A percentile compares a stretch with the other conserved stretches of the same genome.
phyloP scores from a whole-genome alignment of 2,113 vertebrate species.

The Mugil cephalus region DNA sequence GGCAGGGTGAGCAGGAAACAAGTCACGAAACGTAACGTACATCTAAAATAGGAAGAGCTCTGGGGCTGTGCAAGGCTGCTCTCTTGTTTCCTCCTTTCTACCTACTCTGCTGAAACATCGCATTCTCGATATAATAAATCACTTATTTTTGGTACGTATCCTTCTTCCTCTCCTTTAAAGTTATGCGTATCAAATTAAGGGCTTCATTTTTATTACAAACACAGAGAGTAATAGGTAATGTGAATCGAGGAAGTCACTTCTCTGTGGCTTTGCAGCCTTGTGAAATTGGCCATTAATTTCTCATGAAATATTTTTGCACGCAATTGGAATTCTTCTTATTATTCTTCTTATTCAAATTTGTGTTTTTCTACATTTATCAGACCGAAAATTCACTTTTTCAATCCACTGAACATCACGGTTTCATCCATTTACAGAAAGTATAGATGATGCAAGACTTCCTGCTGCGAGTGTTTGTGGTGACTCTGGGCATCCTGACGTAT shows the following conservation, averaged over 20 bases:
- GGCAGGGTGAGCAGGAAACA: slow-evolving; percentile 76
- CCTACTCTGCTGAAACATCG: neutral
- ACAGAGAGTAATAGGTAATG: slow-evolving; percentile 11
- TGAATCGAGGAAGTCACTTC: slow-evolving; percentile 50
- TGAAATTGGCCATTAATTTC: neutral
- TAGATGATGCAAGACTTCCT: slow-evolving; percentile 76
- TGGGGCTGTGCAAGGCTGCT: slow-evolving; percentile 35
- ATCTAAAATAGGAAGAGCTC: slow-evolving; percentile 73
- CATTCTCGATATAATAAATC: slow-evolving; percentile 2
- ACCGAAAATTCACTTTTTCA: neutral
- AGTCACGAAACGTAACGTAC: slow-evolving; percentile 60
- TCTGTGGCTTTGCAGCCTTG: slow-evolving; percentile 16
- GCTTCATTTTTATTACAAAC: neutral
- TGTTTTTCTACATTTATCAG: neutral
- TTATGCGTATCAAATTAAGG: neutral
- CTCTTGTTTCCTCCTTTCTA: slow-evolving; percentile 49
- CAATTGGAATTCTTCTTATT: fast-evolving
- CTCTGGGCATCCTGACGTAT: slow-evolving; percentile 65
- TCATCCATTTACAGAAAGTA: slow-evolving; percentile 33
- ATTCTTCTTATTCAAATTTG: neutral
- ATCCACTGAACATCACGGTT: neutral
- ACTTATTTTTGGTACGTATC: slow-evolving; percentile 36
- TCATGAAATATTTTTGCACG: neutral
- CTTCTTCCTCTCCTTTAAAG: neutral
- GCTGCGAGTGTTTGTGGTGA: slow-evolving; percentile 68